Conservation (phyloP, 2,888 invertebrate species). For the Plagodis dolabraria region DNA sequence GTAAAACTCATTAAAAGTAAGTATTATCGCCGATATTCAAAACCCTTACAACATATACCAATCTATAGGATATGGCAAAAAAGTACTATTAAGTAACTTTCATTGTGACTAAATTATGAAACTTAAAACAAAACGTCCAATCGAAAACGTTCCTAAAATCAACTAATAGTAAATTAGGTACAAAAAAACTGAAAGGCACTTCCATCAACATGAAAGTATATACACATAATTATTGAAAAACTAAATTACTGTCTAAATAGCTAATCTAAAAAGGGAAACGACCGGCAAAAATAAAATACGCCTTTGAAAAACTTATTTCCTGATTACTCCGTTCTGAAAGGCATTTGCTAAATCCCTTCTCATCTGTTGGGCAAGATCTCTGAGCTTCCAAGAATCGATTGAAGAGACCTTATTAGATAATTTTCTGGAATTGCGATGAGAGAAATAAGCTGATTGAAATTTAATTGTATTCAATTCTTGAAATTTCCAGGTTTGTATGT, state of each 20-base stretch:
- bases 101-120: too few species aligned
- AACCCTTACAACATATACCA: too few species aligned
- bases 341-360: conserved; percentile 42
- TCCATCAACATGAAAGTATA: too few species aligned
- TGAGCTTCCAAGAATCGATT: conserved; percentile 42
- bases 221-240: neutral
- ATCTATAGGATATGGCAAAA: too few species aligned
- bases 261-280: conserved; percentile 4
- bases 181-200: neutral
- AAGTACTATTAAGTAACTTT: too few species aligned
- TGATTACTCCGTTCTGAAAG: conserved; percentile 46
- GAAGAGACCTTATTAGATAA: conserved; percentile 39
- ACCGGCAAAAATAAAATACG: conserved; percentile 9
- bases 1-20: too few species aligned
- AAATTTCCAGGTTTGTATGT: conserved; percentile 5
- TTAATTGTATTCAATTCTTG: conserved; percentile 23
- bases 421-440: conserved; percentile 34
- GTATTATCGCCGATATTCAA: too few species aligned
- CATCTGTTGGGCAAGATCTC: conserved; percentile 42
- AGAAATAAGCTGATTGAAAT: conserved; percentile 31
- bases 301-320: conserved; percentile 36
- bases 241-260: neutral
- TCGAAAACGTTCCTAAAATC: too few species aligned
- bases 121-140: too few species aligned
- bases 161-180: neutral